Evolutionary conservation across 2,888 invertebrate genomes (phyloP), one percentile per base, ranked within the genome.

Genomic region (Panzeria rudis): DNA sequence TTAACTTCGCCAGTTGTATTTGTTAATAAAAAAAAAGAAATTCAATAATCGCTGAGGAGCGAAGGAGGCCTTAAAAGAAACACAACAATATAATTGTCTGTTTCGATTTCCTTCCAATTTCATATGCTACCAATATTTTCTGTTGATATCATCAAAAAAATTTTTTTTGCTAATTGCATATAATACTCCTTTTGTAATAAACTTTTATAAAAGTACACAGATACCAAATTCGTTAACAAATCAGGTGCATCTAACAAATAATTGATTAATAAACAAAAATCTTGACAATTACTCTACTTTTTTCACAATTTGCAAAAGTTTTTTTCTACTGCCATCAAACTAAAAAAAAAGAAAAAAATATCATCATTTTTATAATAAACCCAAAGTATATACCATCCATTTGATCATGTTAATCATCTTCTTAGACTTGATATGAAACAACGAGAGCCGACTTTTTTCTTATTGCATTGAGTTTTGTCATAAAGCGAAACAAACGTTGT

Each of bases 211-310:
- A 23, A 47, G 11, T 38, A 56, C 29, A 29, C 3, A 5, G n/a
- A 20, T 15, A 50, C 25, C 0, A 75, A 62, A 80, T 52, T 73
- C 71, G 61, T 77, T 72, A 79, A 56, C 44, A 68, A 84, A 84
- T 84, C 84, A 84, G 84, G 84, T 84, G 80, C 76, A 81, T 75
- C 66, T 75, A 73, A 75, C 75, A 81, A 81, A 81, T 81, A 66
- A 73, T 59, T 23, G 15, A 8, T 68, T 64, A 77, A 62, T 61
- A 44, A 80, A 76, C 76, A 84, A 80, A 84, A 80, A 80, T 50
- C 64, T 61, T 84, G 20, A 54, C n/a, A 50, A 73, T 81, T 77
- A 69, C 44, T 25, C 1, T 15, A 25, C 9, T 56, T 66, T 66
- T 71, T 56, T 47, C 38, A 35, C 32, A 64, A 56, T 82, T 23